phyloP scores from a whole-genome alignment of 2,797 vertebrate species.

The Poecilia picta region DNA sequence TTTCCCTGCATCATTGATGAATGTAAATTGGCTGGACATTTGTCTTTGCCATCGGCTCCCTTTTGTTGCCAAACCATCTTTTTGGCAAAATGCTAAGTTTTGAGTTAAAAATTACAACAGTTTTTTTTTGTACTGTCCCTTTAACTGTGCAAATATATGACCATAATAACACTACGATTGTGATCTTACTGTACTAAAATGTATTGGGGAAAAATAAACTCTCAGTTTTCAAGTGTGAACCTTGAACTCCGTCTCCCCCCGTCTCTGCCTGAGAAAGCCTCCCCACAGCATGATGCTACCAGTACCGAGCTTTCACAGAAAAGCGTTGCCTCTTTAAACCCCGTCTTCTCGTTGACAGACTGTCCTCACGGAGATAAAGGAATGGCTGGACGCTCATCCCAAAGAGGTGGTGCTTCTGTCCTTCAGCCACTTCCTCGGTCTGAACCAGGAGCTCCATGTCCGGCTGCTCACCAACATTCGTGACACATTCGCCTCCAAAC shows the following conservation, averaged over 20 bases:
- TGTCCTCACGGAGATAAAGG: constrained; percentile 85
- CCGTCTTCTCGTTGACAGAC: constrained; percentile 74
- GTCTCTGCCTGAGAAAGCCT: background rate
- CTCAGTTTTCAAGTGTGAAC: background rate
- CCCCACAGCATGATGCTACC: background rate
- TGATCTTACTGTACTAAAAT: no score
- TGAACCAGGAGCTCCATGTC: constrained; percentile 84
- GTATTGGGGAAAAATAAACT: background rate
- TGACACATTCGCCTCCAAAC: constrained; percentile 83
- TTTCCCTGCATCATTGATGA: no score
- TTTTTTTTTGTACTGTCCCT: background rate
- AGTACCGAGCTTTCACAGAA: background rate
- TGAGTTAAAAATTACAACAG: background rate
- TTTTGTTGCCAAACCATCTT: no score
- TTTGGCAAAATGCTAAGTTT: no score
- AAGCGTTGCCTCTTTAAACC: background rate
- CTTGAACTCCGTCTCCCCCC: background rate
- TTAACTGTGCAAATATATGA: background rate
- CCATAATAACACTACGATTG: no score
- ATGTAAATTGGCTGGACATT: no score
- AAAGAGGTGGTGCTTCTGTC: constrained; percentile 90
- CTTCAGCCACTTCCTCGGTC: constrained; percentile 89
- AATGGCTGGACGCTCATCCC: constrained; percentile 91
- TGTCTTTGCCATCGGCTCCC: no score
- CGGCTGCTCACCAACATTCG: constrained; percentile 84